These are phyloP conservation scores for Hiodon alosoides DNA, from an alignment of 2,113 vertebrate species.

Conservation along the genomic window DNA sequence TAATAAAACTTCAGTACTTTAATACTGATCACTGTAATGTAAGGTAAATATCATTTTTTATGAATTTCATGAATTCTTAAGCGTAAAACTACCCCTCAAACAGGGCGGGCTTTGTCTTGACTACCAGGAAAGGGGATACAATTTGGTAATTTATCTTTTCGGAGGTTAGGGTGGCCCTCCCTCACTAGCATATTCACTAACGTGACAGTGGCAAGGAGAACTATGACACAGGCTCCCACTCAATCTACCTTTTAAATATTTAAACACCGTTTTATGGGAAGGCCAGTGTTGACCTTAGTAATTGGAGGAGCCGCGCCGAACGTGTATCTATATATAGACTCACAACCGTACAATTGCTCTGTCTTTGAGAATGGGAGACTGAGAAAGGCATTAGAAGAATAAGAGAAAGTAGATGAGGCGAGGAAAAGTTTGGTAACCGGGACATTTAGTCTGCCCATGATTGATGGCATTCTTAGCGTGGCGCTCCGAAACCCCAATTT, in stretches of 20 bases:
- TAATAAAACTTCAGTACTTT: too few relatives aligned
- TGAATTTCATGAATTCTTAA: too few relatives aligned
- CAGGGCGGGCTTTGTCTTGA: too few relatives aligned
- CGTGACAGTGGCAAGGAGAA: constrained; percentile 2
- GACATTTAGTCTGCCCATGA: constrained; percentile 2
- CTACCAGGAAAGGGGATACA: not conserved
- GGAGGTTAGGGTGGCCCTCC: too few relatives aligned
- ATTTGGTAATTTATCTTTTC: not conserved
- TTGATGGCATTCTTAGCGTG: constrained; percentile 12
- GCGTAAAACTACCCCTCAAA: too few relatives aligned
- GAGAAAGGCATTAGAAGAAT: not conserved
- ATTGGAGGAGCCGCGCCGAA: constrained; percentile 5
- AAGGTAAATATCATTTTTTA: too few relatives aligned
- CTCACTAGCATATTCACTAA: constrained; percentile 9
- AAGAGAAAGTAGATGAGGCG: not conserved
- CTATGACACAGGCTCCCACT: not conserved
- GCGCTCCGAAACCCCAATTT: constrained; percentile 6
- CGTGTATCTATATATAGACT: not conserved
- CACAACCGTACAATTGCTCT: not conserved
- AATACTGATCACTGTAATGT: too few relatives aligned
- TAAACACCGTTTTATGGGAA: constrained; percentile 14
- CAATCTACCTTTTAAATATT: constrained; percentile 21
- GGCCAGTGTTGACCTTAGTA: constrained; percentile 16
- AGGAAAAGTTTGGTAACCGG: constrained; percentile 11
- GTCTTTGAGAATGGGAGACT: constrained; percentile 4